Conservation (phyloP, 2,888 invertebrate genomes). For the Aphrophora alni region DNA sequence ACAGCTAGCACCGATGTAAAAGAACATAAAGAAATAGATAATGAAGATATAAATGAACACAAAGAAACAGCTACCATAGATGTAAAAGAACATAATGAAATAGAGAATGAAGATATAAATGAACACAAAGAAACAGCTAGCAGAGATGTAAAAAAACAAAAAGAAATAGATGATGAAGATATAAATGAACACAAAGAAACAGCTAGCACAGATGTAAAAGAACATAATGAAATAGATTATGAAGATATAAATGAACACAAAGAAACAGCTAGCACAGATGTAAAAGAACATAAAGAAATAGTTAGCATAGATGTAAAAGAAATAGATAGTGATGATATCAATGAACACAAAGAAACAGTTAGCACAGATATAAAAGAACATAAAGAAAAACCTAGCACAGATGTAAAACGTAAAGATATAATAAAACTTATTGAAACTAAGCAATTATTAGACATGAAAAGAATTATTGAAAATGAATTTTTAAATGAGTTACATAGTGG, state of each 20-base stretch:
- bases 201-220: neutral
- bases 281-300: slow-evolving; percentile 19
- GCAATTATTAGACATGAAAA: neutral
- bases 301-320: slow-evolving; percentile 23
- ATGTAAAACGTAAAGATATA: slow-evolving; percentile 21
- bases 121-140: slow-evolving; percentile 30
- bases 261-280: slow-evolving; percentile 13
- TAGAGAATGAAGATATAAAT: slow-evolving; percentile 33
- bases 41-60: slow-evolving; percentile 31
- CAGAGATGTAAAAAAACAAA: slow-evolving; percentile 13
- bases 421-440: neutral
- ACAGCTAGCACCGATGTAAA: slow-evolving; percentile 24
- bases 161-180: slow-evolving; percentile 12
- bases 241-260: slow-evolving; percentile 36
- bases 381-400: slow-evolving; percentile 20
- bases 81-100: slow-evolving; percentile 35
- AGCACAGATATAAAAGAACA: slow-evolving; percentile 30
- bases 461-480: slow-evolving; percentile 37
- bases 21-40: slow-evolving; percentile 14
- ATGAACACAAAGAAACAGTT: slow-evolving; percentile 26
- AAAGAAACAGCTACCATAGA: slow-evolving; percentile 27
- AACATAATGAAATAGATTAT: slow-evolving; percentile 33
- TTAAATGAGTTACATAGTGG: slow-evolving; percentile 26
- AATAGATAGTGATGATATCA: slow-evolving; percentile 23
- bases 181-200: neutral